These are phyloP conservation scores for Tetrapedia diversipes DNA, from an alignment of 2,888 invertebrate genomes.

Conservation along the genomic window DNA sequence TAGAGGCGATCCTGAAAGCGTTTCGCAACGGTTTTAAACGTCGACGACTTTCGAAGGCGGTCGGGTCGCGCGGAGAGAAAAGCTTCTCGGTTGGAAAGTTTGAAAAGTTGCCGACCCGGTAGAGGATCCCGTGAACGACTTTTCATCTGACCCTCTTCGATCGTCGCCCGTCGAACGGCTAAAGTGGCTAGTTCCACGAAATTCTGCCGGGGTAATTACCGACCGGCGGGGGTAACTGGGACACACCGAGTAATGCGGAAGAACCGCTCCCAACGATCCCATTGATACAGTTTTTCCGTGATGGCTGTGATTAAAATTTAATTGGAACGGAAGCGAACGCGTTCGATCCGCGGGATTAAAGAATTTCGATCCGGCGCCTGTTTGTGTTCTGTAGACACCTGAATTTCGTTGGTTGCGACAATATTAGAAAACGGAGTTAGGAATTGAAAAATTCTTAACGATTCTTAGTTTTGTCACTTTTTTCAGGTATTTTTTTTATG, in stretches of 20 bases:
- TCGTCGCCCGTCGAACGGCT: slow-evolving; percentile 38
- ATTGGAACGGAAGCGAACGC: slow-evolving; percentile 13
- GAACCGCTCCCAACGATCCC: slow-evolving; percentile 15
- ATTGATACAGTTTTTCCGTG: slow-evolving; percentile 31
- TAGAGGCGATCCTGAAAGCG: slow-evolving; percentile 14
- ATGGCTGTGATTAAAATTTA: slow-evolving; percentile 45
- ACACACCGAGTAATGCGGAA: slow-evolving; percentile 7
- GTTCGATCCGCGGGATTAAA: neutral
- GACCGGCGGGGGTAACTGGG: slow-evolving; percentile 18
- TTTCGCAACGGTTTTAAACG: slow-evolving; percentile 22
- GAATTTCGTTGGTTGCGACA: too few species aligned
- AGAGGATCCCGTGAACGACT: slow-evolving; percentile 47
- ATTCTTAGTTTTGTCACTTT: too few species aligned
- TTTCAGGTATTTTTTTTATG: too few species aligned
- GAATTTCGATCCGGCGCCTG: neutral
- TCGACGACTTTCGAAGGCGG: slow-evolving; percentile 37
- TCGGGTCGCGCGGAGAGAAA: slow-evolving; percentile 38
- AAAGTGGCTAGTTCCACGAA: slow-evolving; percentile 44
- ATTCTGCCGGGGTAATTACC: slow-evolving; percentile 48
- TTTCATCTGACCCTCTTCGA: slow-evolving; percentile 53
- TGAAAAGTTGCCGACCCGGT: slow-evolving; percentile 41
- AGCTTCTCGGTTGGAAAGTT: slow-evolving; percentile 37
- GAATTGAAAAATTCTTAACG: too few species aligned
- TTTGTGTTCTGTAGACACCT: too few species aligned
- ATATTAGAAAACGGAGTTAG: too few species aligned